Evolutionary conservation across 2,113 vertebrate genomes (phyloP).

Genomic region (Parotia lawesii): DNA sequence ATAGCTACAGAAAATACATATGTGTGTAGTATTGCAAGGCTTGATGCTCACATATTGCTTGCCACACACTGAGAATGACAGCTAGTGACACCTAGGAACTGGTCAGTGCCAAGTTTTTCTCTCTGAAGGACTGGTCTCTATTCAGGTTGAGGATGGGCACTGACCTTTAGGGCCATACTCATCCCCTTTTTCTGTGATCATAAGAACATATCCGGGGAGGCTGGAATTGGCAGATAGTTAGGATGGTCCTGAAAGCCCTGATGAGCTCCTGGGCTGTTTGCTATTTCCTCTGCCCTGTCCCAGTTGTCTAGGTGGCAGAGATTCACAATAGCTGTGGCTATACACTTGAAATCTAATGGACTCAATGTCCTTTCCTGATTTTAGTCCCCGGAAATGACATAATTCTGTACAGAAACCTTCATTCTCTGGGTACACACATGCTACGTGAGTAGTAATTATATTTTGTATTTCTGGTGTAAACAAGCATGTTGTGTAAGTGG

Average conservation of each 20-base stretch:
- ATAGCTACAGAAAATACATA: not conserved
- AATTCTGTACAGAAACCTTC: not conserved
- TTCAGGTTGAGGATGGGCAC: not conserved
- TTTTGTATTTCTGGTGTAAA: not conserved
- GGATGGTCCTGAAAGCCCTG: not conserved
- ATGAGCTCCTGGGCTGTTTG: not conserved
- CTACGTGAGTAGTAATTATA: not conserved
- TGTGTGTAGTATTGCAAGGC: not conserved
- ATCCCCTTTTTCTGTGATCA: not conserved
- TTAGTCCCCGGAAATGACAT: not conserved
- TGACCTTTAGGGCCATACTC: not conserved
- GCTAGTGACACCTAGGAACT: not conserved
- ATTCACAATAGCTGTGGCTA: not conserved
- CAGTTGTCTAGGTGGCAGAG: not conserved
- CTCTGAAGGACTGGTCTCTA: rapidly evolving
- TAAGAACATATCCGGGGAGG: not conserved
- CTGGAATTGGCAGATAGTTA: not conserved
- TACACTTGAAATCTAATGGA: not conserved
- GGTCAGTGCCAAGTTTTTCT: not conserved
- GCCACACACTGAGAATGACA: not conserved
- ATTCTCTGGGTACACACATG: rapidly evolving
- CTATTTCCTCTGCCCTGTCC: not conserved
- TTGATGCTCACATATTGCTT: not conserved
- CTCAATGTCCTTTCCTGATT: not conserved
- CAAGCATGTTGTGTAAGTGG: not conserved